Base-by-base conservation (phyloP, 2,888 invertebrate genomes). In the Drosophila rubida region DNA sequence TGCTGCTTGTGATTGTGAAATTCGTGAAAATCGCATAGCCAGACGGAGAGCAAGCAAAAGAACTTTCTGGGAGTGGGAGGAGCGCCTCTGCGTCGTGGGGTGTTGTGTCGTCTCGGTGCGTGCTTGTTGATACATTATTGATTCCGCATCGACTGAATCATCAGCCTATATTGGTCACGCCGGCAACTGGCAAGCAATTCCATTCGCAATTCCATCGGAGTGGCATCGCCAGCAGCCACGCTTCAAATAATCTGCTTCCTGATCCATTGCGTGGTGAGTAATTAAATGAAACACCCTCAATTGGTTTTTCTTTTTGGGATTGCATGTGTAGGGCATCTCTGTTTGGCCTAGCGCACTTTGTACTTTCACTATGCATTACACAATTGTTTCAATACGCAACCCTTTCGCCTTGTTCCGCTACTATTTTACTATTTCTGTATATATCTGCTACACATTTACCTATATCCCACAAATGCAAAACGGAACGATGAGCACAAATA, bases 71-170 rank as follows among this genome's bases (percentile, higher is more conserved):
- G 25, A 14, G 39, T 16, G 39, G 9, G 30, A 41, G 41, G 51
- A 19, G 37, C 14, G 39, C 37, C 49, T 49, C 35, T 25, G 32
- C 49, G 19, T 4, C 48, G 30, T 48, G 19, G 45, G 13, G 16
- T 51, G 45, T 13, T 19, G 39, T n/a, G 60, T 35, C 14, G 35
- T 37, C 6, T 5, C 14, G 35, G 37, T 35, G 35, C 30, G 76
- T 60, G 63, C 68, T 58, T 66, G 54, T 65, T 72, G 62, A 63
- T 71, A 75, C 58, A 75, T 54, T 67, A 88, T 86, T 76, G 80
- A 86, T 74, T 74, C 57, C 63, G 45, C 70, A 70, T 81, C 78
- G 80, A 61, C 77, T 89, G 89, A 90, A 78, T 90, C 89, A 90
- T 82, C 80, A 62, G 42, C 46, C 81, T 81, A 84, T 75, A 78